Evolutionary conservation across 1,140 invertebrate genomes (phyloP).

Genomic region (Drosophila oshimai): DNA sequence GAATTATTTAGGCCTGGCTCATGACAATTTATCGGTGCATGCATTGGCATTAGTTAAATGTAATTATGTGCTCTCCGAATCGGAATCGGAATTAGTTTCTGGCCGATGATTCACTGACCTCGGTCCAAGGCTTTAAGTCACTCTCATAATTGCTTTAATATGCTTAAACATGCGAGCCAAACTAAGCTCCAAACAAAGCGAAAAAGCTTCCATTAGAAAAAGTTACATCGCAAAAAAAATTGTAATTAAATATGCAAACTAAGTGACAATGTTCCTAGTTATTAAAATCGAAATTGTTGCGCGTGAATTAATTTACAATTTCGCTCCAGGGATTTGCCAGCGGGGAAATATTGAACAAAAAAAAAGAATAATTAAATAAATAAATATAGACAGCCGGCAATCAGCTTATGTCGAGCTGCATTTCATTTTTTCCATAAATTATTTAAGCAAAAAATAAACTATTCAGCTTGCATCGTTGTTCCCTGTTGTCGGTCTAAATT

Average conservation of each 20-base stretch:
- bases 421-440: constrained; percentile 48
- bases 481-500: constrained; percentile 20
- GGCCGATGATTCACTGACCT: constrained; percentile 20
- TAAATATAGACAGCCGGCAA: constrained; percentile 33
- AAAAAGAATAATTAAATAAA: constrained; percentile 39
- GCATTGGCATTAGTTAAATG: constrained; percentile 47
- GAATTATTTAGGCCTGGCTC: constrained; percentile 61
- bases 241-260: constrained; percentile 53
- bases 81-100: constrained; percentile 29
- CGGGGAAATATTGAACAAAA: background rate
- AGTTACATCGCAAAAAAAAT: constrained; percentile 3
- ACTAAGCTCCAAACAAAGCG: background rate
- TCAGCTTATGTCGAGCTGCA: constrained; percentile 38
- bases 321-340: constrained; percentile 42
- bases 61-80: constrained; percentile 39
- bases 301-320: constrained; percentile 58
- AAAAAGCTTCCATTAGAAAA: background rate
- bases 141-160: constrained; percentile 3
- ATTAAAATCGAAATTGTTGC: constrained; percentile 49
- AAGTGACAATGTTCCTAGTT: constrained; percentile 57
- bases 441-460: constrained; percentile 9
- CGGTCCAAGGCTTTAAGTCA: constrained; percentile 13
- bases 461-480: constrained; percentile 17
- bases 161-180: background rate
- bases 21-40: constrained; percentile 44